Evolutionary conservation across 2,113 vertebrate genomes (phyloP).

Genomic region (Todiramphus chloris): DNA sequence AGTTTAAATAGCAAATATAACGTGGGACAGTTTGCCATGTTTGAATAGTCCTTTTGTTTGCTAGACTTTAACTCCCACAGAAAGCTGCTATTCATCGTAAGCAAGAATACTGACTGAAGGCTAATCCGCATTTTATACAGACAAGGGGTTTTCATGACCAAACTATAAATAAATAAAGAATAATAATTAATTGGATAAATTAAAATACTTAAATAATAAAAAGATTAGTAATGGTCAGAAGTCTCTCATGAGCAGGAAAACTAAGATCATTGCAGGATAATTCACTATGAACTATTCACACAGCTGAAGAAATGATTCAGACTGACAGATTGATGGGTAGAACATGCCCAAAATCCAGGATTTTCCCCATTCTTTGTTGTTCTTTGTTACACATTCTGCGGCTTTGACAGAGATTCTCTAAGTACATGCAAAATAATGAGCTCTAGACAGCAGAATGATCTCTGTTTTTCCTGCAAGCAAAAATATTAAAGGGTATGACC

Average conservation of each 20-base stretch:
- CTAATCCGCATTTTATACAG: neutral
- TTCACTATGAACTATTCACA: constrained; percentile 23
- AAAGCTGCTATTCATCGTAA: neutral
- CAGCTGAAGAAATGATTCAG: constrained; percentile 39
- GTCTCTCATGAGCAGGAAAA: constrained; percentile 11
- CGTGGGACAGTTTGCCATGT: neutral
- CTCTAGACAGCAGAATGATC: neutral
- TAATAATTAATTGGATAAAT: constrained; percentile 1
- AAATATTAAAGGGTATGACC: neutral
- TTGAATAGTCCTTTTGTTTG: constrained; percentile 46
- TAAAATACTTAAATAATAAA: neutral
- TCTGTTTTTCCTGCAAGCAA: neutral
- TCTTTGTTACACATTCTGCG: neutral
- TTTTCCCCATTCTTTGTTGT: constrained; percentile 22
- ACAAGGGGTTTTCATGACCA: neutral
- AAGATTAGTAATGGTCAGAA: constrained; percentile 2
- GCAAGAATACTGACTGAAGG: neutral
- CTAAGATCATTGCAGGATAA: constrained; percentile 12
- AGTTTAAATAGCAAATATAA: neutral
- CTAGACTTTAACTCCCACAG: neutral
- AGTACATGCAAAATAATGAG: neutral
- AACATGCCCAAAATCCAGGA: constrained; percentile 23
- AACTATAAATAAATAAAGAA: neutral
- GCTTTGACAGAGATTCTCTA: neutral
- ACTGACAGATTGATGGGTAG: constrained; percentile 41